Conservation (phyloP, 37 sponge, comb jelly and placozoan species). For the Halichondria panicea region DNA sequence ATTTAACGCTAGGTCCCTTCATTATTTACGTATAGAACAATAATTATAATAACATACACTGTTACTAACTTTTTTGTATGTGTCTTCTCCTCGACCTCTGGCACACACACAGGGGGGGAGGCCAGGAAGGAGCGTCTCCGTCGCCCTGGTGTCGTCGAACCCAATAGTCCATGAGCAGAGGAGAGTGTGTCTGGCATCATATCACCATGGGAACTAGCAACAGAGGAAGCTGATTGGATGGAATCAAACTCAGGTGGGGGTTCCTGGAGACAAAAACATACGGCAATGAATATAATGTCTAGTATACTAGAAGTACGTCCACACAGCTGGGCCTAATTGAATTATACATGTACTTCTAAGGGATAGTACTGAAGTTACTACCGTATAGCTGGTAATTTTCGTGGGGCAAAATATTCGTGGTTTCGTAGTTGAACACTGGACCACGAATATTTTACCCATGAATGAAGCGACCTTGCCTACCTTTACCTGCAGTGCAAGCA, state of each 20-base stretch:
- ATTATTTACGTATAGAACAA: not conserved
- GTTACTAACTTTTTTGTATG: conserved; percentile 30
- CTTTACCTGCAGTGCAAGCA: too few relatives aligned
- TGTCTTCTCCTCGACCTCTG: conserved; percentile 57
- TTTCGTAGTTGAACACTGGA: too few relatives aligned
- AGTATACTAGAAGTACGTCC: too few relatives aligned
- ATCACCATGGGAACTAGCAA: not conserved
- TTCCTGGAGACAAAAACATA: too few relatives aligned
- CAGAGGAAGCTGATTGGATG: not conserved
- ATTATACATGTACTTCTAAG: too few relatives aligned
- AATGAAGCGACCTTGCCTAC: too few relatives aligned
- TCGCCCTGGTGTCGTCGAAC: not conserved
- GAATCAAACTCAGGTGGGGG: not conserved
- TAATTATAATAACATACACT: not conserved
- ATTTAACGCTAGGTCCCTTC: not conserved
- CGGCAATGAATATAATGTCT: too few relatives aligned
- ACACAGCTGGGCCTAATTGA: too few relatives aligned
- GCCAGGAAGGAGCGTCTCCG: conserved; percentile 4
- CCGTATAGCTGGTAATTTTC: too few relatives aligned
- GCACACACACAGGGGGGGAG: conserved; percentile 56
- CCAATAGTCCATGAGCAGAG: not conserved
- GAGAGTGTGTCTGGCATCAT: not conserved
- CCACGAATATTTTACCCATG: too few relatives aligned
- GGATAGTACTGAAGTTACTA: too few relatives aligned
- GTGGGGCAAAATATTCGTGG: too few relatives aligned